Evolutionary conservation across 2,113 vertebrate genomes (phyloP), one percentile per base, ranked within the genome.

Genomic region (Chlorodrepanis virens): DNA sequence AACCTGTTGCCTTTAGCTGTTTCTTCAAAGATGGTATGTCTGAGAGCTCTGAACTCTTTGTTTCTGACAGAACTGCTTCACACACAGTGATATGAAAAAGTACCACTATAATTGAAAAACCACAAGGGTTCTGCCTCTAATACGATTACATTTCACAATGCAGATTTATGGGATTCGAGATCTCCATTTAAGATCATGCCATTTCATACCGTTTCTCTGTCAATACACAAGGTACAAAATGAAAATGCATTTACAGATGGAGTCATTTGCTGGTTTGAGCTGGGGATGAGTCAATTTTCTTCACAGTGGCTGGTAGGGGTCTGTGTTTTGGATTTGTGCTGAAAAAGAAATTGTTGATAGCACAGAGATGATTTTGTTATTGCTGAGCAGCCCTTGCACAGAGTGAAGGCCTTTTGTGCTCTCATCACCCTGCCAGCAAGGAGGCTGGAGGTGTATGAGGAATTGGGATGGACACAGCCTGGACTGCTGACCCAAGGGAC

Each of bases 1-100:
- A 94, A 92, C 91, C 85, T 90, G 89, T 89, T 96, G 89, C 97
- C 80, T 86, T 80, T 10, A 94, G 93, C 87, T 76, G 47, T 94
- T 83, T 83, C 91, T 93, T 95, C 87, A 89, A 87, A 95, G 67
- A 53, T 24, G 31, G 71, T 53, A 83, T 0, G 1, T 87, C 94
- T 54, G 39, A 83, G 79, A 93, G 71, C 69, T 39, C 79, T 4
- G 3, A 81, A 65, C 44, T 47, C 83, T 93, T 64, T 86, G 56
- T 40, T 96, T 91, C 91, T 82, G 67, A 68, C 53, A 84, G 89
- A 94, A 72, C 60, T 31, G 71, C 61, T 71, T 57, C 68, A 65
- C 35, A 33, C 44, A 77, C 24, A 29, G 21, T 15, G 71, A 80
- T 78, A 82, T 19, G 78, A 91, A 92, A 94, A 91, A 52, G 50